phyloP scores from a whole-genome alignment of 2,888 invertebrate species.

The Aphidoletes aphidimyza region DNA sequence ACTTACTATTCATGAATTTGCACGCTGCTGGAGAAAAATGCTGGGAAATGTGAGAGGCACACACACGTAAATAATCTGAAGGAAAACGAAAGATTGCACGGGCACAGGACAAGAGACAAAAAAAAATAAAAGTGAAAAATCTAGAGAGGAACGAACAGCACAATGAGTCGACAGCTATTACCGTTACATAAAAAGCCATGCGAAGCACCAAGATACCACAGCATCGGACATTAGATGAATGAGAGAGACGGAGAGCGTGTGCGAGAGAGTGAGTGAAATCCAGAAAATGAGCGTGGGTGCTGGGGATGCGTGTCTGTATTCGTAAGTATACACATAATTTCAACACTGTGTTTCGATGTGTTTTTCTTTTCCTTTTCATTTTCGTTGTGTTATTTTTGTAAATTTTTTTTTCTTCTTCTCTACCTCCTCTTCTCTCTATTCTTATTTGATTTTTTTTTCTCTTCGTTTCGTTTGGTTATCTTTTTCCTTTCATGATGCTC shows the following conservation, averaged over 20 bases:
- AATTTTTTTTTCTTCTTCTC: not conserved
- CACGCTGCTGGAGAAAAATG: not conserved
- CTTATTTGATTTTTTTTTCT: not conserved
- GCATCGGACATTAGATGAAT: constrained; percentile 14
- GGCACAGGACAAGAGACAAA: not conserved
- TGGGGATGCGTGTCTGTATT: constrained; percentile 20
- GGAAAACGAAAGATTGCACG: constrained; percentile 34
- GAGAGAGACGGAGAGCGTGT: not conserved
- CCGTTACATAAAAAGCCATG: constrained; percentile 31
- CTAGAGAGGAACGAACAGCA: not conserved
- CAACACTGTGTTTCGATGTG: constrained; percentile 43
- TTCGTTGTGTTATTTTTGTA: not conserved
- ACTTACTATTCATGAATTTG: constrained; percentile 31
- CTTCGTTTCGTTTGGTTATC: constrained; percentile 27
- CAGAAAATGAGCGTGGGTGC: constrained; percentile 14
- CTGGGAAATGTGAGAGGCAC: not conserved
- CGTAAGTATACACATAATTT: constrained; percentile 22
- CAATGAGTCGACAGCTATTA: constrained; percentile 51
- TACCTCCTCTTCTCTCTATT: not conserved
- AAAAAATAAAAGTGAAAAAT: not conserved
- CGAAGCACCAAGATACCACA: constrained; percentile 19
- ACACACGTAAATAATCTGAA: constrained; percentile 46
- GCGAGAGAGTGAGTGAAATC: not conserved
- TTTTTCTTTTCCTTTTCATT: not conserved
- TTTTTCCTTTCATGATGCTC: constrained; percentile 30